Conservation (phyloP, 2,888 invertebrate genomes). For the Tenthredo mesomela region DNA sequence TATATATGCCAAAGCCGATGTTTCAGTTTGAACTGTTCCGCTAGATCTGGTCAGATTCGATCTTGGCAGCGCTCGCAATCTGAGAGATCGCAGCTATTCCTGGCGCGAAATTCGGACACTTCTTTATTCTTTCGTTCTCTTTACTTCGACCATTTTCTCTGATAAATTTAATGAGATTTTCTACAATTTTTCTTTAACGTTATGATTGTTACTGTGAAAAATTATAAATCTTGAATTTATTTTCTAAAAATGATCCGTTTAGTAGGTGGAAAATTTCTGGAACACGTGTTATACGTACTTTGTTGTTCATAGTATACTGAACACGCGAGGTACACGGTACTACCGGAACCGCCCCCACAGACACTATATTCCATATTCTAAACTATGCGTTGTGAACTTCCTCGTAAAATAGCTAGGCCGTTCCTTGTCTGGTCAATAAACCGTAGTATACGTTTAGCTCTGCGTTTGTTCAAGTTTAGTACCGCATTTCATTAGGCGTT, state of each 20-base stretch:
- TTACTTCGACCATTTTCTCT: background rate
- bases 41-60: conserved; percentile 22
- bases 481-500: conserved; percentile 5
- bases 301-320: background rate
- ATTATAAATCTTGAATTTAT: background rate
- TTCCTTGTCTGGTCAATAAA: conserved; percentile 19
- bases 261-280: background rate
- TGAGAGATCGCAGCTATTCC: conserved; percentile 29
- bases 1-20: background rate
- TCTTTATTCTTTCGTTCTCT: conserved; percentile 13
- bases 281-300: conserved; percentile 25
- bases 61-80: conserved; percentile 23
- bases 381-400: background rate
- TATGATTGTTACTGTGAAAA: background rate
- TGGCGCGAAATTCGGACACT: conserved; percentile 21
- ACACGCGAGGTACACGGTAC: conserved; percentile 31
- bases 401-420: background rate
- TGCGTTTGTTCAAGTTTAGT: background rate
- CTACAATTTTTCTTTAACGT: too few species aligned
- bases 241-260: background rate
- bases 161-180: background rate
- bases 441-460: background rate
- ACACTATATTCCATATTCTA: conserved; percentile 28
- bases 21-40: background rate
- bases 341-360: conserved; percentile 38